Base-by-base conservation (phyloP, 92 coral and sea anemone species). In the Phenganax subtilis region DNA sequence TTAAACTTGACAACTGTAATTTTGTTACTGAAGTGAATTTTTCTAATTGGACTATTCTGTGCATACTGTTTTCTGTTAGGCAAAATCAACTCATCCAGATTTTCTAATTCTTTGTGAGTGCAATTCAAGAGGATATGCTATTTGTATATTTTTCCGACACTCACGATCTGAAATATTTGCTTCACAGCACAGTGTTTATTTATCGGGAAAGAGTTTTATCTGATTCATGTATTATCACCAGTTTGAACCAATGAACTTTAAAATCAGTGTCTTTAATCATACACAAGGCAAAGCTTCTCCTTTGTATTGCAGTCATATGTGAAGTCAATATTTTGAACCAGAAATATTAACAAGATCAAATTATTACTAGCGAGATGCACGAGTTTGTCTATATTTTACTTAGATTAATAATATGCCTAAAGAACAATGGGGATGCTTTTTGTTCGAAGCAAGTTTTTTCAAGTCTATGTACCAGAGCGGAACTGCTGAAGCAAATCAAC, bases 161-260 rank as follows among this genome's bases (percentile, higher is more conserved):
- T 20, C 37, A 64, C 37, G 30, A 15, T 61, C 0, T 12, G 67
- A 61, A 37, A 7, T 14, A 59, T 28, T 17, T 64, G 37, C 70
- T 64, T 64, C 20, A 25, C 8, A 64, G 31, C 53, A 0, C 16
- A 28, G 51, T 3, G 73, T 68, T 68, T 28, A 30, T 37, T 61
- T 68, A 68, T 68, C 54, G 11, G 17, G 54, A 10, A 37, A 68
- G 47, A 10, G 16, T 67, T 67, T 67, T 67, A 67, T 67, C 72
- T 5, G 72, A 51, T 67, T 67, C 25, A 67, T 37, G 73, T 68
- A 27, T 68, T 68, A 37, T 5, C 31, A 68, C 47, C 73, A 68
- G 73, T 68, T 14, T 10, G 14, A 68, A 68, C 25, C 25, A 20
- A 12, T 68, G 31, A 15, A 59, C 12, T 59, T 3, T 59, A 20